These are phyloP conservation scores for Lasius platythorax DNA, from an alignment of 2,888 invertebrate genomes.

Conservation along the genomic window DNA sequence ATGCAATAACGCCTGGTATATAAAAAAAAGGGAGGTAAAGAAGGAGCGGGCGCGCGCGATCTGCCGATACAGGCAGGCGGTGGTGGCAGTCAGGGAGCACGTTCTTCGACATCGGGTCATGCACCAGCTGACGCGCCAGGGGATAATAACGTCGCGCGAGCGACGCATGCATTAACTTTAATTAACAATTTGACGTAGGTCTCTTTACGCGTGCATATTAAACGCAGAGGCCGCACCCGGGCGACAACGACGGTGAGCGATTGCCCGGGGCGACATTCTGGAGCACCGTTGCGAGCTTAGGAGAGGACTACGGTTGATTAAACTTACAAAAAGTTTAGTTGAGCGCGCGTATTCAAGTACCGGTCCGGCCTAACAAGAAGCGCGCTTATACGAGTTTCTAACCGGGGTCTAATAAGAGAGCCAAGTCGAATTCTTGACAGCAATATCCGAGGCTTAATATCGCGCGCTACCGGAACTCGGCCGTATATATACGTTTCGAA, in stretches of 20 bases:
- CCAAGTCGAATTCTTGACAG: slow-evolving; percentile 18
- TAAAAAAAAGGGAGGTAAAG: neutral
- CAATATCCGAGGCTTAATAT: slow-evolving; percentile 34
- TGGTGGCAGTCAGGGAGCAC: slow-evolving; percentile 55
- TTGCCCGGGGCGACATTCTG: slow-evolving; percentile 34
- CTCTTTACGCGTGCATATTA: slow-evolving; percentile 70
- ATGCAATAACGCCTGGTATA: slow-evolving; percentile 34
- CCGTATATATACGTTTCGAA: slow-evolving; percentile 9
- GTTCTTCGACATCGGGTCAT: slow-evolving; percentile 62
- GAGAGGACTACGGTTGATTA: slow-evolving; percentile 58
- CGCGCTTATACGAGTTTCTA: slow-evolving; percentile 7
- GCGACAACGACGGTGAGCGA: slow-evolving; percentile 32
- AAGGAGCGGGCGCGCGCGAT: slow-evolving; percentile 6
- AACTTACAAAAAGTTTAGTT: slow-evolving; percentile 55
- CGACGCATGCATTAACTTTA: slow-evolving; percentile 76
- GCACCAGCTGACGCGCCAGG: slow-evolving; percentile 77
- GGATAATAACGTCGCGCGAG: slow-evolving; percentile 71
- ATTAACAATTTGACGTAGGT: slow-evolving; percentile 79
- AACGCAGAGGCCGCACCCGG: slow-evolving; percentile 45
- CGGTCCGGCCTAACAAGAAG: slow-evolving; percentile 42
- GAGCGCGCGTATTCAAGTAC: slow-evolving; percentile 45
- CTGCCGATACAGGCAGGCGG: slow-evolving; percentile 37
- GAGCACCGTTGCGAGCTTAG: slow-evolving; percentile 29
- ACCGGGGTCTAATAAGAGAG: slow-evolving; percentile 29
- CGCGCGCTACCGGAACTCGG: slow-evolving; percentile 35